These are phyloP conservation scores for Parthenolecanium corni DNA, from an alignment of 2,888 invertebrate species.

Conservation along the genomic window DNA sequence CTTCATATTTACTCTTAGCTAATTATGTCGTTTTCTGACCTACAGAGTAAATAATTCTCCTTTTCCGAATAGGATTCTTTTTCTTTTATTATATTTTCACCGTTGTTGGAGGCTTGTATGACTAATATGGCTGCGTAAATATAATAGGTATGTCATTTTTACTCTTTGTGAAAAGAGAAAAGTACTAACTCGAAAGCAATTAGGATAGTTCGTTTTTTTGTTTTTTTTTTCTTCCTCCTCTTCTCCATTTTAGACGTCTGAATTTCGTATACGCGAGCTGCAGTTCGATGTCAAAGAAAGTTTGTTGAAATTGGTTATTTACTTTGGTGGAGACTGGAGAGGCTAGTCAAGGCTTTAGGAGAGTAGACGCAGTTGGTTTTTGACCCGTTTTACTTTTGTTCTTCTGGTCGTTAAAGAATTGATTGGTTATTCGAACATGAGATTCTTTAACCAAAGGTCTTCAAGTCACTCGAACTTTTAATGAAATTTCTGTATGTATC, in stretches of 20 bases:
- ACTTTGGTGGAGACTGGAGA: neutral
- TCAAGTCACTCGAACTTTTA: too few species aligned
- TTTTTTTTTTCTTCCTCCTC: neutral
- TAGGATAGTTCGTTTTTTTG: neutral
- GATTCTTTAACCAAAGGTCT: too few species aligned
- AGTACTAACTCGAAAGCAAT: neutral
- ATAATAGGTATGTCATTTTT: neutral
- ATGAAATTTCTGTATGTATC: too few species aligned
- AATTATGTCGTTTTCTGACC: too few species aligned
- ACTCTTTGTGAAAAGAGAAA: neutral
- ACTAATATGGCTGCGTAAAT: constrained; percentile 1
- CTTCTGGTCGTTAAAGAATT: too few species aligned
- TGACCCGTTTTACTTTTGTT: neutral
- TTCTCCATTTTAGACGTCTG: too few species aligned
- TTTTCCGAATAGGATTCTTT: too few species aligned
- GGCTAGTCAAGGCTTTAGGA: neutral
- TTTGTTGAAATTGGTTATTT: too few species aligned
- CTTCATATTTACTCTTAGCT: too few species aligned
- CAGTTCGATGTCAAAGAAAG: neutral
- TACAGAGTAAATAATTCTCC: too few species aligned
- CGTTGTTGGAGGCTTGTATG: neutral
- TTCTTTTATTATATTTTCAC: too few species aligned
- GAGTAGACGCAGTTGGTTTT: neutral
- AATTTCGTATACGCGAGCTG: neutral
- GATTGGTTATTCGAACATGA: too few species aligned